Evolutionary conservation across 2,888 invertebrate genomes (phyloP), one percentile per base, ranked within the genome.

Genomic region (Vandiemenella viatica): DNA sequence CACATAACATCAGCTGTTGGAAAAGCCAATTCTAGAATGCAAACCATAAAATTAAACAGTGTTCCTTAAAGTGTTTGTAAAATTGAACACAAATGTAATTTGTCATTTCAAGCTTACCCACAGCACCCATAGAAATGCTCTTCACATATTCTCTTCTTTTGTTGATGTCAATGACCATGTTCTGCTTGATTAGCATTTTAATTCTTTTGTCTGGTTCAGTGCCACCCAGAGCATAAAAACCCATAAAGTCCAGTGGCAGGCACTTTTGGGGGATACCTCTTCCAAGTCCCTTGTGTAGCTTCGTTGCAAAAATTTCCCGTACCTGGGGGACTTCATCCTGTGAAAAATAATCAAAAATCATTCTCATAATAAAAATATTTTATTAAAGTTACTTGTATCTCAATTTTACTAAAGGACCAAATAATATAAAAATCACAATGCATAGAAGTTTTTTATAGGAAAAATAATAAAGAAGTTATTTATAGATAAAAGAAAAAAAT

Each of bases 171-270:
- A 83, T 79, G 56, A 83, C 74, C 77, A 95, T 87, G 68, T 82
- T 89, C 61, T 84, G 83, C 51, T 84, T 79, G 51, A 86, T 71
- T 19, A 75, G 64, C 22, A 68, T 64, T 56, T 80, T 79, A 38
- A 85, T 70, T 62, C 85, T 81, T 53, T 83, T 79, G 60, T 92
- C 87, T 7, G 83, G 79, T 68, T 96, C 95, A 55, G 85, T 79
- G 0, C 93, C 95, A 23, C 83, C 87, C 49, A 96, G 70, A 26
- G 86, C 87, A 69, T 96, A 93, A 67, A 89, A 88, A 16, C 91
- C 89, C 91, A 96, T 90, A 70, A 95, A 97, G 70, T 96, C 93
- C 48, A 97, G 71, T 1, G 96, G 96, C 55, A 97, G 73, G 62
- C 89, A 90, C 64, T 88, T 87, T 63, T 85, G 83, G 3, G 90